Evolutionary conservation across 2,888 invertebrate genomes (phyloP), one percentile per base, ranked within the genome.

Genomic region (Tetranychus piercei): DNA sequence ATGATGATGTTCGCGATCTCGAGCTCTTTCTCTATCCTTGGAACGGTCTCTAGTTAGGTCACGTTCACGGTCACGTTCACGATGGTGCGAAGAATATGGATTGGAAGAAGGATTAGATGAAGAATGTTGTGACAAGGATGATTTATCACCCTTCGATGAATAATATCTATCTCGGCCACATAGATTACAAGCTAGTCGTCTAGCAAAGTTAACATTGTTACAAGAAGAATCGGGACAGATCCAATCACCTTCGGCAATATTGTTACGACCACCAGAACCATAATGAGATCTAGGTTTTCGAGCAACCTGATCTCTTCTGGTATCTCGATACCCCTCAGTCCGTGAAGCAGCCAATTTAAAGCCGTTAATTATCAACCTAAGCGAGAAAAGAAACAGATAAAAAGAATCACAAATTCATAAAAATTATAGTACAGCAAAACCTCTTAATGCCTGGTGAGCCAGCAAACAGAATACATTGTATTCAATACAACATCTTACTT

Each of bases 171-270:
- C 90, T 86, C 90, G 90, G 79, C 90, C 90, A 85, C 95, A 96
- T 80, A 94, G 88, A 85, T 95, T 94, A 84, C 96, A 96, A 80
- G 90, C 88, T 80, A 86, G 87, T 79, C 95, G 86, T 78, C 94
- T 87, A 45, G 94, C 92, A 86, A 95, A 95, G 85, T 96, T 96
- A 75, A 94, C 87, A 86, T 96, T 96, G 79, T 89, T 91, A 86
- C 95, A 96, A 81, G 77, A 76, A 15, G 77, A 43, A 74, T 78
- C 78, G 1, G 77, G 72, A 69, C 78, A 78, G 23, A 77, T 74
- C 78, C 78, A 78, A 65, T 78, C 78, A 20, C 77, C 78, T 15
- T 78, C 77, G 6, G 75, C 71, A 20, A 69, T 23, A 69, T 4
- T 11, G 8, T 23, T 20, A 0, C 69, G 11, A 20, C 69, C 69